These are phyloP conservation scores for Linurgus olivaceus DNA, from an alignment of 2,797 vertebrate species.

Conservation along the genomic window DNA sequence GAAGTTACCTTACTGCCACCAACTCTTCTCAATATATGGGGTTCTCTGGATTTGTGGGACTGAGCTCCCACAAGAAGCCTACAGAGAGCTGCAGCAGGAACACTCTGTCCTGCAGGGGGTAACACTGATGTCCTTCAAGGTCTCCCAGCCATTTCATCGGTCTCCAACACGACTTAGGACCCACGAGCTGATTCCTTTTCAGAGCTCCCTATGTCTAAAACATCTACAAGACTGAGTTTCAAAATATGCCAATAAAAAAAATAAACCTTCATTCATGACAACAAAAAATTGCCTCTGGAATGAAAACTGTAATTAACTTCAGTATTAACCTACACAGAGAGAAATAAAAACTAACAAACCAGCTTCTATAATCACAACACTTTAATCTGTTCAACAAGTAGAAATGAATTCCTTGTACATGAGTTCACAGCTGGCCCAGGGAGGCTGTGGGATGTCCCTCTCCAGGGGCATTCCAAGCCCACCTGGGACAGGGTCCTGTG, in stretches of 20 bases:
- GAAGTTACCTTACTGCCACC: neutral
- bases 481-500: neutral
- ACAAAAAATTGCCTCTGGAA: neutral
- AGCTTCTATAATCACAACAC: neutral
- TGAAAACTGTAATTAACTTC: neutral
- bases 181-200: neutral
- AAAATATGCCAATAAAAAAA: neutral
- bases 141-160: neutral
- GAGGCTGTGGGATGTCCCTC: neutral
- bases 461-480: neutral
- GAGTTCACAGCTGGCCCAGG: neutral
- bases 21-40: neutral
- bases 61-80: neutral
- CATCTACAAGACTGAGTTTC: neutral
- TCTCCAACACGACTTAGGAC: neutral
- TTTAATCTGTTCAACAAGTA: neutral
- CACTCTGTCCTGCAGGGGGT: no score
- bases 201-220: neutral
- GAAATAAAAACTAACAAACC: neutral
- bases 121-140: neutral
- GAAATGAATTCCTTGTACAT: neutral
- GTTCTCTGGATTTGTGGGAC: neutral
- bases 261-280: neutral
- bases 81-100: neutral
- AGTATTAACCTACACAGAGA: neutral